A percentile compares a stretch with the other conserved stretches of the same genome.
These are phyloP conservation scores for Buathra laborator DNA, from an alignment of 2,888 invertebrate species.

Conservation along the genomic window DNA sequence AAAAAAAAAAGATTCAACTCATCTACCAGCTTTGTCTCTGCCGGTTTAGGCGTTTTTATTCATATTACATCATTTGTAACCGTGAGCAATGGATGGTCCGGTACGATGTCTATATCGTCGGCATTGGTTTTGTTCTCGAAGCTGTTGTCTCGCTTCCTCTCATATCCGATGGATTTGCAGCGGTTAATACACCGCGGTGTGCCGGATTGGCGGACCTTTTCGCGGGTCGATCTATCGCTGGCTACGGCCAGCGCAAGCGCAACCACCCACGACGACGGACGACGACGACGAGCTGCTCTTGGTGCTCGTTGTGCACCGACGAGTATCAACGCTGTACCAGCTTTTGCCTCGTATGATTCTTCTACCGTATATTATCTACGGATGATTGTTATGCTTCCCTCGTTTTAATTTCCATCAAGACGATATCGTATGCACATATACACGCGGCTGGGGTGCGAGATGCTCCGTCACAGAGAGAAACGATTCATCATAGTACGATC, in stretches of 20 bases:
- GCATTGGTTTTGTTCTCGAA: neutral
- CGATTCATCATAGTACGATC: too few relatives aligned
- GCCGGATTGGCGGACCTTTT: conserved; percentile 78
- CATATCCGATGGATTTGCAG: conserved; percentile 10
- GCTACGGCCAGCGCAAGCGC: conserved; percentile 75
- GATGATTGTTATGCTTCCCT: conserved; percentile 1
- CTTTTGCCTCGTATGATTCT: neutral
- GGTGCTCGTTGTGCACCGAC: neutral
- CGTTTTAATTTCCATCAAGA: neutral
- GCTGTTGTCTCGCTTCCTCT: conserved; percentile 52
- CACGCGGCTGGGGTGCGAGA: too few relatives aligned
- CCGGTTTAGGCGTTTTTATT: neutral
- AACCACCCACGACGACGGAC: conserved; percentile 24
- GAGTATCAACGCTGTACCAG: conserved; percentile 38
- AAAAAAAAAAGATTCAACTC: neutral
- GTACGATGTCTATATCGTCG: neutral
- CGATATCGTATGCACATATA: neutral
- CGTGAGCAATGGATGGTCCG: neutral
- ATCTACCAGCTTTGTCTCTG: too few relatives aligned
- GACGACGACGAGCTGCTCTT: neutral
- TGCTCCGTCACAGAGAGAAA: too few relatives aligned
- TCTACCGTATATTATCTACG: neutral
- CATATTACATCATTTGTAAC: neutral
- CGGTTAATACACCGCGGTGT: conserved; percentile 53
- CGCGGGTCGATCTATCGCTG: conserved; percentile 82